phyloP scores from a whole-genome alignment of 1,140 invertebrate species.

The Lepidotrigona ventralis region DNA sequence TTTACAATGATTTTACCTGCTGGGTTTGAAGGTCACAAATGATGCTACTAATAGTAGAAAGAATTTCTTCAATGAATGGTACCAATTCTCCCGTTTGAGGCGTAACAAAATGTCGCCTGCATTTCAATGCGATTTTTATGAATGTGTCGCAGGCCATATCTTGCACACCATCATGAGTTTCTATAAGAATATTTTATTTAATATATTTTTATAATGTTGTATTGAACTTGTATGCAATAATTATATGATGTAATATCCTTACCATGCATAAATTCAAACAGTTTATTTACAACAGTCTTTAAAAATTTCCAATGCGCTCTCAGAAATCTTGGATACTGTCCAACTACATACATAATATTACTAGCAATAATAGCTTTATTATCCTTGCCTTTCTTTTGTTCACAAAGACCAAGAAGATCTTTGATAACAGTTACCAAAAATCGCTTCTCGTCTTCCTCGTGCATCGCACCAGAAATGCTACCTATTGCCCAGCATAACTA shows the following conservation, averaged over 20 bases:
- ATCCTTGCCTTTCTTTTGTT: constrained; percentile 99
- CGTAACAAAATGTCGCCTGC: constrained; percentile 97
- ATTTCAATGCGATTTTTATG: constrained; percentile 99
- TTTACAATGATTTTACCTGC: constrained; percentile 83
- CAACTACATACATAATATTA: constrained; percentile 99
- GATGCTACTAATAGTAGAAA: constrained; percentile 96
- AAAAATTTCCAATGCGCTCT: constrained; percentile 99
- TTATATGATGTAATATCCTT: constrained; percentile 57
- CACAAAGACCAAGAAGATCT: constrained; percentile 98
- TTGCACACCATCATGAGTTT: constrained; percentile 99
- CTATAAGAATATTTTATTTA: constrained; percentile 77
- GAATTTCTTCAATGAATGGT: constrained; percentile 99
- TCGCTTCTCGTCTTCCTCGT: constrained; percentile 99
- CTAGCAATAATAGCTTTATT: constrained; percentile 99
- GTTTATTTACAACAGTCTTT: constrained; percentile 99
- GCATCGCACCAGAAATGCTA: constrained; percentile 99
- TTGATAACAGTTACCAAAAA: constrained; percentile 99
- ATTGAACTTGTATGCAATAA: neutral
- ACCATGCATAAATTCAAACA: constrained; percentile 99
- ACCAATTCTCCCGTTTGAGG: constrained; percentile 97
- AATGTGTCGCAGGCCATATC: constrained; percentile 99
- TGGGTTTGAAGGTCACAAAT: constrained; percentile 99
- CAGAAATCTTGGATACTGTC: constrained; percentile 99
- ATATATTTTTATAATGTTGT: neutral
- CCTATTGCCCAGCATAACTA: constrained; percentile 99